Percentiles rank a stretch among this genome's conserved stretches.
phyloP scores from a whole-genome alignment of 1,140 invertebrate species.

The Drosophila ananassae region DNA sequence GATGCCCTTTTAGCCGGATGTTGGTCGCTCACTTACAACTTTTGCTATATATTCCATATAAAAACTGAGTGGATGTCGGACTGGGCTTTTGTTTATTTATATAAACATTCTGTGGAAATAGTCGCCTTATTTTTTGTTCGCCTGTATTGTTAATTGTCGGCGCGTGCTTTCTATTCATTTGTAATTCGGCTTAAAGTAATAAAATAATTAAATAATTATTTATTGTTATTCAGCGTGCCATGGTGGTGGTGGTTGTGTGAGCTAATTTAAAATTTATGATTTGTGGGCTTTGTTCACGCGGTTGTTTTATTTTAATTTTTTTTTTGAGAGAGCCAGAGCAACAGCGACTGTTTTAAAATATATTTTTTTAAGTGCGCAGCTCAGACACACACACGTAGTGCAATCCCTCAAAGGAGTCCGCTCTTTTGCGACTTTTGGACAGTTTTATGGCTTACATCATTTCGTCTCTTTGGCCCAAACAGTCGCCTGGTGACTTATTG shows the following conservation, averaged over 20 bases:
- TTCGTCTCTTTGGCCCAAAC: slow-evolving; percentile 44
- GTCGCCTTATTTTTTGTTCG: slow-evolving; percentile 36
- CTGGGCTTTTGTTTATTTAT: slow-evolving; percentile 33
- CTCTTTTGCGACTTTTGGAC: slow-evolving; percentile 19
- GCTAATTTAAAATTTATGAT: slow-evolving; percentile 64
- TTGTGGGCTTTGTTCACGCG: slow-evolving; percentile 48
- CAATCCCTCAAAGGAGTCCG: slow-evolving; percentile 19
- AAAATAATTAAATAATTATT: slow-evolving; percentile 81
- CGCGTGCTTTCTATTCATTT: slow-evolving; percentile 71
- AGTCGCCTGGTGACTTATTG: slow-evolving; percentile 58
- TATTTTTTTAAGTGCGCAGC: slow-evolving; percentile 28
- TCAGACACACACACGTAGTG: slow-evolving; percentile 10
- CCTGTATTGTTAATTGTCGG: slow-evolving; percentile 62
- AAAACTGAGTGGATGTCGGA: slow-evolving; percentile 40
- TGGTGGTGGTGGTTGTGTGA: slow-evolving; percentile 2
- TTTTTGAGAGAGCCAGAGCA: not conserved
- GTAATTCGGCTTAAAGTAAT: slow-evolving; percentile 71
- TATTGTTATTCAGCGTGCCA: slow-evolving; percentile 32
- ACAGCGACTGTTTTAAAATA: slow-evolving; percentile 3
- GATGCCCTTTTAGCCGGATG: slow-evolving; percentile 28
- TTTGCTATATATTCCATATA: not conserved
- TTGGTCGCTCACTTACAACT: slow-evolving; percentile 16
- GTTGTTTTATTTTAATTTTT: not conserved
- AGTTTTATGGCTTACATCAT: slow-evolving; percentile 62
- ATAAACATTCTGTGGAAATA: slow-evolving; percentile 9